phyloP scores from a whole-genome alignment of 37 sponge, comb jelly and placozoan genomes.

The Diacarnus erythraeanus region DNA sequence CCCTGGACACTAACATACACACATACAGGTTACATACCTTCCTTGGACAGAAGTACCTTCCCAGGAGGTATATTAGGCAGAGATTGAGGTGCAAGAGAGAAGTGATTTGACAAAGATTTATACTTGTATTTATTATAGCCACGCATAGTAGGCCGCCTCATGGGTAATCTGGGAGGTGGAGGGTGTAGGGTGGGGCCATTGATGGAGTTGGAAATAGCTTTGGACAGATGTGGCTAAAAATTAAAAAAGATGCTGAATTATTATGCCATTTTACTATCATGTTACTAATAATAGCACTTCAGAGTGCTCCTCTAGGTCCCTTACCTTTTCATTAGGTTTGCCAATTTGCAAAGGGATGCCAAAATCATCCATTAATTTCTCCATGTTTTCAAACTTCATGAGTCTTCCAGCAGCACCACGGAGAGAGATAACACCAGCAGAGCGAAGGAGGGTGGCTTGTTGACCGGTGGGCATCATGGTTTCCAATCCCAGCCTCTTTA shows the following conservation, averaged over 20 bases:
- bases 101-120: neutral
- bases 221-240: no score
- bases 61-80: neutral
- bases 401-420: constrained; percentile 68
- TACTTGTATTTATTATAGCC: no score
- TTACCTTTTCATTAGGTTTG: neutral
- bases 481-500: constrained; percentile 49
- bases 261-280: no score
- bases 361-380: constrained; percentile 58
- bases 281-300: no score
- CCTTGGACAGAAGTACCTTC: constrained; percentile 11
- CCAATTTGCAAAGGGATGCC: constrained; percentile 59
- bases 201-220: no score
- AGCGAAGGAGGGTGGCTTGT: constrained; percentile 66
- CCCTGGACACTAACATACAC: neutral
- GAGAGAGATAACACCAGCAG: constrained; percentile 62
- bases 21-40: constrained; percentile 13
- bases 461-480: constrained; percentile 63
- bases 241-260: no score
- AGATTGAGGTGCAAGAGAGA: neutral
- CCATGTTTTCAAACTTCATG: constrained; percentile 46
- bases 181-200: neutral
- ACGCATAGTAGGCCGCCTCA: neutral
- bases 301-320: neutral
- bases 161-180: neutral